phyloP scores from a whole-genome alignment of 2,113 vertebrate genomes.

The Girardinichthys multiradiatus region DNA sequence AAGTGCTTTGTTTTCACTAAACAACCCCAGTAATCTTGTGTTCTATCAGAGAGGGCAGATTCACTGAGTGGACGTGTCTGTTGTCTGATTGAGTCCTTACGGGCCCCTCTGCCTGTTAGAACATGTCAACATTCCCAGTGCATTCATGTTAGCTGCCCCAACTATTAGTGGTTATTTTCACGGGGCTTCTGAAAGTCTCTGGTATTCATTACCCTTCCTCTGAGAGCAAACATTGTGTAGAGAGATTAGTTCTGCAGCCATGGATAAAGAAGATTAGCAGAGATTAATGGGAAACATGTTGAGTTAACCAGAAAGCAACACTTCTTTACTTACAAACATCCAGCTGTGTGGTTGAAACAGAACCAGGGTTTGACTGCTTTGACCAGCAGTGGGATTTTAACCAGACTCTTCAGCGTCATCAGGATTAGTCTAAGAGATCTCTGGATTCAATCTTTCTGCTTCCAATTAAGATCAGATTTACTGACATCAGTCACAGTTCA shows the following conservation, averaged over 20 bases:
- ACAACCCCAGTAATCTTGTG: slow-evolving; percentile 42
- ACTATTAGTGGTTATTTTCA: slow-evolving; percentile 41
- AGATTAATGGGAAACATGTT: slow-evolving; percentile 73
- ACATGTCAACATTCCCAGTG: slow-evolving; percentile 29
- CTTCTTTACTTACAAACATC: slow-evolving; percentile 35
- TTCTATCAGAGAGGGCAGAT: slow-evolving; percentile 8
- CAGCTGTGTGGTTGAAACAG: slow-evolving; percentile 28
- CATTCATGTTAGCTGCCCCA: slow-evolving; percentile 1
- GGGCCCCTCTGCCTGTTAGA: slow-evolving; percentile 34
- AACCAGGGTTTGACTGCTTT: slow-evolving; percentile 29
- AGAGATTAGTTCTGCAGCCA: slow-evolving; percentile 72
- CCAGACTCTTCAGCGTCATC: slow-evolving; percentile 17
- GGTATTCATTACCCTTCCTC: slow-evolving; percentile 50
- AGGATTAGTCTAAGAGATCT: slow-evolving; percentile 41
- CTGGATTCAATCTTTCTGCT: slow-evolving; percentile 63
- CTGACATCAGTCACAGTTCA: slow-evolving; percentile 73
- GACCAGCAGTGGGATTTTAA: slow-evolving; percentile 38
- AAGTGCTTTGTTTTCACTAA: slow-evolving; percentile 32
- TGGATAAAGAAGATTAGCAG: slow-evolving; percentile 76
- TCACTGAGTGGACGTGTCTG: slow-evolving; percentile 28
- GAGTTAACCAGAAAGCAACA: slow-evolving; percentile 68
- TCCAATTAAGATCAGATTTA: slow-evolving; percentile 75
- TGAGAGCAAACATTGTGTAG: slow-evolving; percentile 64
- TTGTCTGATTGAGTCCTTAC: slow-evolving; percentile 45
- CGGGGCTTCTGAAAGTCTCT: slow-evolving; percentile 49